These are phyloP conservation scores for Sepiola atlantica DNA, from an alignment of 2,888 invertebrate species.

Conservation along the genomic window DNA sequence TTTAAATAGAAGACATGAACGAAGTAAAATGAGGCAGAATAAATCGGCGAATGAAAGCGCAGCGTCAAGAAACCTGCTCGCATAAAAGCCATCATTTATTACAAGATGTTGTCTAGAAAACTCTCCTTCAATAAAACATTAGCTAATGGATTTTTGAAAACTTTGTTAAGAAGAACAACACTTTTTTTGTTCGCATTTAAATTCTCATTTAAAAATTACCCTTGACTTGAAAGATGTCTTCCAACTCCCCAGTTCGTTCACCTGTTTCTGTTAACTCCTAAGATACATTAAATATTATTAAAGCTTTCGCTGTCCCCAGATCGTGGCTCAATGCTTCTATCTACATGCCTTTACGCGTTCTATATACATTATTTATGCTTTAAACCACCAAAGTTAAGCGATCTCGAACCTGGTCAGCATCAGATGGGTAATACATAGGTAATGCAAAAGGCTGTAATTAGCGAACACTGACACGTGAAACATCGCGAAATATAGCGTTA, in stretches of 20 bases:
- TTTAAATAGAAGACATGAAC: background rate
- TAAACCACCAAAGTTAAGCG: too few species aligned
- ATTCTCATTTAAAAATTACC: constrained; percentile 20
- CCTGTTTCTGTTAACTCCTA: background rate
- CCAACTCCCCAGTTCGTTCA: background rate
- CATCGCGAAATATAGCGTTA: too few species aligned
- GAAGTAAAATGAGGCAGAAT: background rate
- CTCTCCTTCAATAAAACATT: background rate
- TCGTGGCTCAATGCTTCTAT: too few species aligned
- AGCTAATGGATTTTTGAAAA: background rate
- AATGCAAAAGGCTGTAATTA: too few species aligned
- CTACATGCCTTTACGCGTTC: too few species aligned
- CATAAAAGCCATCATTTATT: background rate
- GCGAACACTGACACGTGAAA: too few species aligned
- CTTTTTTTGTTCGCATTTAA: background rate
- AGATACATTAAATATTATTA: too few species aligned
- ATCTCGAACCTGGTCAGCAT: too few species aligned
- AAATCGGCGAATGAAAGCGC: background rate
- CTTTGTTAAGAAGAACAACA: background rate
- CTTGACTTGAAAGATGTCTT: background rate
- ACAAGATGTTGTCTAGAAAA: background rate
- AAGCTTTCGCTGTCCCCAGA: too few species aligned
- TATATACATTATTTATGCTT: too few species aligned
- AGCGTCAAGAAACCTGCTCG: background rate
- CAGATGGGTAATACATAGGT: too few species aligned